Evolutionary conservation across 1,140 invertebrate species (phyloP).

Genomic region (Aleiodes sp.): DNA sequence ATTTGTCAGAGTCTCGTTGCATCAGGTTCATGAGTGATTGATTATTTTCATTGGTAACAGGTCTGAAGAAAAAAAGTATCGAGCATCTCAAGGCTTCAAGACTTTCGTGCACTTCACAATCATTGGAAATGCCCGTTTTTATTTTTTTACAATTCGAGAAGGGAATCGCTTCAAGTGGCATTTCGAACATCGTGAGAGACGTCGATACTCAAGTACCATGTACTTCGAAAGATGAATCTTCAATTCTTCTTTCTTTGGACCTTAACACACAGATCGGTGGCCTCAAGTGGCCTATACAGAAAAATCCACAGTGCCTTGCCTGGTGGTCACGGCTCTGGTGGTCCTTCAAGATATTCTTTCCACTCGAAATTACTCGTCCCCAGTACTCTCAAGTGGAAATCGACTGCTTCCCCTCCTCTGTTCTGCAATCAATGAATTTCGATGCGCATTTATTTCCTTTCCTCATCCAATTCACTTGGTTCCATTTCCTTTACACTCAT

Average conservation of each 20-base stretch:
- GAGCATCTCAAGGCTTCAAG: too few relatives aligned
- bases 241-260: conserved; percentile 45
- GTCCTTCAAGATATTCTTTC: conserved; percentile 53
- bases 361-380: conserved; percentile 53
- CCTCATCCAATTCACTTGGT: background rate
- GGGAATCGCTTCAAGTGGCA: background rate
- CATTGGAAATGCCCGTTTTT: too few relatives aligned
- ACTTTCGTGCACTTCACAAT: too few relatives aligned
- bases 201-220: conserved; percentile 47
- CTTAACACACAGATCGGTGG: conserved; percentile 29
- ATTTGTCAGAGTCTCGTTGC: conserved; percentile 49
- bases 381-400: conserved; percentile 51
- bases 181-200: conserved; percentile 22
- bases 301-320: background rate
- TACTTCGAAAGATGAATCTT: conserved; percentile 53
- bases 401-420: conserved; percentile 40
- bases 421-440: conserved; percentile 42
- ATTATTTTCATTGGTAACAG: background rate
- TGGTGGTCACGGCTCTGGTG: conserved; percentile 47
- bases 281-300: conserved; percentile 32
- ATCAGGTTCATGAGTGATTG: background rate
- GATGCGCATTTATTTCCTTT: conserved; percentile 6
- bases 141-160: background rate
- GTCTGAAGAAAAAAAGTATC: conserved; percentile 14
- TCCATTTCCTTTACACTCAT: conserved; percentile 37